A percentile compares a stretch with the other conserved stretches of the same genome.
Conservation (phyloP, 1,140 invertebrate species). For the Lordiphosa stackelbergi region DNA sequence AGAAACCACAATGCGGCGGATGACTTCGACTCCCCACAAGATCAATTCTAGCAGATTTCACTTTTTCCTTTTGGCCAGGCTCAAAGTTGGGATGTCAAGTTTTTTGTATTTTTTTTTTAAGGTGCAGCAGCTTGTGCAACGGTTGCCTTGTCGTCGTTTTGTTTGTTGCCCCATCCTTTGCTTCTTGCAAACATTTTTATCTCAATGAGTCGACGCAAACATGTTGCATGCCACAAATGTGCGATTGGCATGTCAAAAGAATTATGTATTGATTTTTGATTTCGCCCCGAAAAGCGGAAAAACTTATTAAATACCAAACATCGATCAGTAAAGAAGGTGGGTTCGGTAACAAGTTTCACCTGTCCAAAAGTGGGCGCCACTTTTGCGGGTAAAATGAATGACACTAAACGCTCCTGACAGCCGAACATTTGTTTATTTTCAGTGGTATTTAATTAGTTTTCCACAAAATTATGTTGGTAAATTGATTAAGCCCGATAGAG, state of each 20-base stretch:
- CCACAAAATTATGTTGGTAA: slow-evolving; percentile 73
- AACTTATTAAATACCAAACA: slow-evolving; percentile 47
- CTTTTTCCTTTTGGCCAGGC: slow-evolving; percentile 52
- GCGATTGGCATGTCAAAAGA: slow-evolving; percentile 75
- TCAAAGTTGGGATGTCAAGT: slow-evolving; percentile 56
- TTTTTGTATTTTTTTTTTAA: slow-evolving; percentile 37
- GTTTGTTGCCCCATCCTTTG: slow-evolving; percentile 42
- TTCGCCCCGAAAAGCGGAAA: slow-evolving; percentile 45
- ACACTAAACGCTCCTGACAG: slow-evolving; percentile 69
- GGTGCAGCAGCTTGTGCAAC: slow-evolving; percentile 70
- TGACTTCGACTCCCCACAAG: slow-evolving; percentile 65
- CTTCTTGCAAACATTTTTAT: slow-evolving; percentile 54
- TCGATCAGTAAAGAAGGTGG: slow-evolving; percentile 11
- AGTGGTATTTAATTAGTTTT: slow-evolving; percentile 67
- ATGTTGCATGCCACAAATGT: slow-evolving; percentile 73
- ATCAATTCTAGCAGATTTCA: slow-evolving; percentile 76
- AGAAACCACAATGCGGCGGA: slow-evolving; percentile 17
- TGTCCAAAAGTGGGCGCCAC: slow-evolving; percentile 55
- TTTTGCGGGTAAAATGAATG: slow-evolving; percentile 57
- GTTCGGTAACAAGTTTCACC: slow-evolving; percentile 41
- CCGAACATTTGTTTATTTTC: slow-evolving; percentile 61
- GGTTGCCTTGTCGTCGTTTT: slow-evolving; percentile 64
- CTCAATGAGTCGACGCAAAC: slow-evolving; percentile 68
- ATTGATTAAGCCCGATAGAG: slow-evolving; percentile 56
- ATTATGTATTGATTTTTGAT: slow-evolving; percentile 76